Percentiles rank a stretch among this genome's conserved stretches.
Evolutionary conservation across 2,797 vertebrate species (phyloP).

Genomic region (Ciconia nigra): DNA sequence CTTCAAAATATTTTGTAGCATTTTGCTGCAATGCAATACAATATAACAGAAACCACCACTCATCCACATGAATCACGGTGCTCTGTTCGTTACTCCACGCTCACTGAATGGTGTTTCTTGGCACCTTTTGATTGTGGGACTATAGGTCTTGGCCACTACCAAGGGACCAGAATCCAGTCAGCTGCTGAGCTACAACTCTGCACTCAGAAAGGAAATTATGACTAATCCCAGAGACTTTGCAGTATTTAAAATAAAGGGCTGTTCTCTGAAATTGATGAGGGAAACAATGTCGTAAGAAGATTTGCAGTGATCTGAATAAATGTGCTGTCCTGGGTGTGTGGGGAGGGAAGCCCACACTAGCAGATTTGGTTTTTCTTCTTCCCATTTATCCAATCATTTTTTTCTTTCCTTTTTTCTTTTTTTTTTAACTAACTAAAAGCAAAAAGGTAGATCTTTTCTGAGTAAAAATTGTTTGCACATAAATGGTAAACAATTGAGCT

Average conservation of each 20-base stretch:
- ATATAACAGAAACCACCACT: rapidly evolving
- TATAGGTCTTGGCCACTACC: neutral
- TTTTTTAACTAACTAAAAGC: neutral
- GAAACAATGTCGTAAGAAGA: neutral
- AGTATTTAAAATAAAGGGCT: neutral
- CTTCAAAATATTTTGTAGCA: rapidly evolving
- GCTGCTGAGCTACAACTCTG: neutral
- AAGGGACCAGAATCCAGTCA: neutral
- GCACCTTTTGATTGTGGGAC: neutral
- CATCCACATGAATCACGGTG: rapidly evolving
- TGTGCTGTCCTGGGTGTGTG: no score
- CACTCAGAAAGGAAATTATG: rapidly evolving
- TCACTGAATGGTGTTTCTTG: rapidly evolving
- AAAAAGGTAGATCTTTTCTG: neutral
- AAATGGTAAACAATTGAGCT: neutral
- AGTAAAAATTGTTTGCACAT: neutral
- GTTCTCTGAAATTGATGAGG: neutral
- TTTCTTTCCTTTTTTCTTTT: neutral
- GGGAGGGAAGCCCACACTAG: rapidly evolving
- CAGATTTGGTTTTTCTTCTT: neutral
- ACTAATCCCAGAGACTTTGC: neutral
- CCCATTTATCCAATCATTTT: neutral
- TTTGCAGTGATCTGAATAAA: neutral
- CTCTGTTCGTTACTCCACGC: rapidly evolving
- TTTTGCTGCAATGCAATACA: no score